Percentiles rank a stretch among this genome's conserved stretches.
Evolutionary conservation across 2,888 invertebrate genomes (phyloP).

Genomic region (Melanophora roralis): DNA sequence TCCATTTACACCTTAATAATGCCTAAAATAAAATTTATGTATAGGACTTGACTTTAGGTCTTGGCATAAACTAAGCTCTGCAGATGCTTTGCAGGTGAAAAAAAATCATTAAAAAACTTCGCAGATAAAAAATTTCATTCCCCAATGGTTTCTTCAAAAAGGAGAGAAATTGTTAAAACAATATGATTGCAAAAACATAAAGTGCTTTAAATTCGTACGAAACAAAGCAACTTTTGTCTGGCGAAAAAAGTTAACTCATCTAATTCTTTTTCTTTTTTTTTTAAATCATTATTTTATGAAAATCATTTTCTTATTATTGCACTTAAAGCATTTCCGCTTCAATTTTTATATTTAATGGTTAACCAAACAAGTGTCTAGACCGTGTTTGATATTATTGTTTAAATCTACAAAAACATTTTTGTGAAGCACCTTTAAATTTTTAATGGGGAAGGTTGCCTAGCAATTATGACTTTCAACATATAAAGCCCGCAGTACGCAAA

Average conservation of each 20-base stretch:
- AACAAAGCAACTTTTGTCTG: not conserved
- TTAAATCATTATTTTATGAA: not conserved
- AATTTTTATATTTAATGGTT: not conserved
- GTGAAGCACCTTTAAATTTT: not conserved
- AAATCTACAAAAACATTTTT: constrained; percentile 68
- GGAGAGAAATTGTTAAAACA: not conserved
- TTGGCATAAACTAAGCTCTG: not conserved
- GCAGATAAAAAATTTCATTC: constrained; percentile 33
- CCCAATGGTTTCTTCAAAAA: not conserved
- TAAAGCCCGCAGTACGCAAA: too few species aligned
- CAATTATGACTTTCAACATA: too few species aligned
- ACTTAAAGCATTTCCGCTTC: not conserved
- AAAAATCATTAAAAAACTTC: not conserved
- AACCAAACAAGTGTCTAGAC: constrained; percentile 31
- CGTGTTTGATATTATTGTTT: constrained; percentile 66
- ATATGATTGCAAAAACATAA: not conserved
- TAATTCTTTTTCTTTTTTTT: not conserved
- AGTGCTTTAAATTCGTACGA: not conserved
- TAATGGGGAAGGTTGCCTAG: constrained; percentile 41
- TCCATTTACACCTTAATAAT: constrained; percentile 64
- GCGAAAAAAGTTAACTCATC: not conserved
- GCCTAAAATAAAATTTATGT: constrained; percentile 72
- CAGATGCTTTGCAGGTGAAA: not conserved
- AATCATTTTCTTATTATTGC: constrained; percentile 30
- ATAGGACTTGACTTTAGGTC: constrained; percentile 68